Percentiles rank a stretch among this genome's conserved stretches.
Conservation (phyloP, 2,888 invertebrate species). For the Drosophila recens region DNA sequence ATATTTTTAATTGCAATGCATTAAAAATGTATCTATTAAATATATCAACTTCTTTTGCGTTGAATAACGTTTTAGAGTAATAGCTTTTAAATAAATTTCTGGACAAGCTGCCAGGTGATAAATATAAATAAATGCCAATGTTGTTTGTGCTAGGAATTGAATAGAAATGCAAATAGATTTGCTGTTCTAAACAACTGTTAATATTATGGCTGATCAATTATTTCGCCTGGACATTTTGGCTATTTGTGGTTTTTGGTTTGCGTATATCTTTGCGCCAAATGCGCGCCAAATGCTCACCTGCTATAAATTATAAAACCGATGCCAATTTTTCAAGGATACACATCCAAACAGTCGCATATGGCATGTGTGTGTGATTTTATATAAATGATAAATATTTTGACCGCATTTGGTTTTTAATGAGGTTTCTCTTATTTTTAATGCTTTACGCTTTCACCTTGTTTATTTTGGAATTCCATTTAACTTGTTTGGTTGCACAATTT, state of each 20-base stretch:
- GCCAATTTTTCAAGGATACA: conserved; percentile 64
- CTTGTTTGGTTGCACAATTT: conserved; percentile 60
- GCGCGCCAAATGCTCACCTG: conserved; percentile 36
- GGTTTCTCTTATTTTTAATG: conserved; percentile 44
- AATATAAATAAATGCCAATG: conserved; percentile 17
- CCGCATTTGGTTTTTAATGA: conserved; percentile 77
- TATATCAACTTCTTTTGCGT: neutral
- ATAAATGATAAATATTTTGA: conserved; percentile 74
- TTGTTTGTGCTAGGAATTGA: neutral
- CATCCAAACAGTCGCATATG: conserved; percentile 50
- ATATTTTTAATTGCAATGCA: too few relatives aligned
- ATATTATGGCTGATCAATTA: conserved; percentile 49
- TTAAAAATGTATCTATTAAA: neutral
- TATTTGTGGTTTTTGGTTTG: conserved; percentile 63
- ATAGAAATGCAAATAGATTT: conserved; percentile 30
- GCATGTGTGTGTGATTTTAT: conserved; percentile 26
- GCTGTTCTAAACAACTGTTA: conserved; percentile 29
- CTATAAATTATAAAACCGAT: conserved; percentile 68
- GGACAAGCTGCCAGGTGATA: conserved; percentile 6
- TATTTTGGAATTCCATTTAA: conserved; percentile 42
- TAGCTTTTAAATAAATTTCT: neutral
- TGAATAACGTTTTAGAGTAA: conserved; percentile 1
- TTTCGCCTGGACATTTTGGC: conserved; percentile 41
- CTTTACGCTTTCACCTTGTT: conserved; percentile 17
- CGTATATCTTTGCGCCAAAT: conserved; percentile 46